Evolutionary conservation across 1,140 invertebrate species (phyloP), one percentile per base, ranked within the genome.

Genomic region (Philopotamus ludificatus): DNA sequence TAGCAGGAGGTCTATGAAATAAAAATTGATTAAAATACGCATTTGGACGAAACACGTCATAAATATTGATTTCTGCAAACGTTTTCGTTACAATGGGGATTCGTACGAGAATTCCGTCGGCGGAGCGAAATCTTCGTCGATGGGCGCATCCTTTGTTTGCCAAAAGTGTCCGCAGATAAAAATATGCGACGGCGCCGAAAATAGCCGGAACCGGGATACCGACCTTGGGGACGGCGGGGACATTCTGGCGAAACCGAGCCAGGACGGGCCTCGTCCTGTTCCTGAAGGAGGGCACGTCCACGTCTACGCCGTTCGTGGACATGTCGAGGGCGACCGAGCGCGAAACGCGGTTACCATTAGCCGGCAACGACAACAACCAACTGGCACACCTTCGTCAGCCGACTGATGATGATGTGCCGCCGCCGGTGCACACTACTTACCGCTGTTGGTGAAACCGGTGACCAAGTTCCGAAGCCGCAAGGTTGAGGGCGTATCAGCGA

Each of bases 401-500:
- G 34, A 41, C 34, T 16, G 26, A 18, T 26, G 45, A 63, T 16
- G 28, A 42, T 22, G 44, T 58, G 62, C n/a, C 22, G n/a, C 15
- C 7, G 8, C 18, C 44, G 39, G 50, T 53, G 21, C 41, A 51
- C 20, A 49, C 57, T 66, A 70, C 68, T 70, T 70, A 70, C 68
- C 68, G 68, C 68, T 70, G 55, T 42, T 70, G 62, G 49, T 9
- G 62, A n/a, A n/a, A n/a, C n/a, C n/a, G n/a, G n/a, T n/a, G n/a
- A n/a, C 26, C 41, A 23, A 57, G 60, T 45, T 45, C 58, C 41
- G 49, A 18, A 55, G 55, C 59, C 58, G 45, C 28, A 49, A 63
- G 42, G 47, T 44, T 20, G 42, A 45, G 59, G 59, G 62, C 55
- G 64, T 68, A 61, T 59, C 39, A 26, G 21, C 55, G 28, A 44